Evolutionary conservation across 1,140 invertebrate species (phyloP), one percentile per base, ranked within the genome.

Genomic region (Leucophenga varia): DNA sequence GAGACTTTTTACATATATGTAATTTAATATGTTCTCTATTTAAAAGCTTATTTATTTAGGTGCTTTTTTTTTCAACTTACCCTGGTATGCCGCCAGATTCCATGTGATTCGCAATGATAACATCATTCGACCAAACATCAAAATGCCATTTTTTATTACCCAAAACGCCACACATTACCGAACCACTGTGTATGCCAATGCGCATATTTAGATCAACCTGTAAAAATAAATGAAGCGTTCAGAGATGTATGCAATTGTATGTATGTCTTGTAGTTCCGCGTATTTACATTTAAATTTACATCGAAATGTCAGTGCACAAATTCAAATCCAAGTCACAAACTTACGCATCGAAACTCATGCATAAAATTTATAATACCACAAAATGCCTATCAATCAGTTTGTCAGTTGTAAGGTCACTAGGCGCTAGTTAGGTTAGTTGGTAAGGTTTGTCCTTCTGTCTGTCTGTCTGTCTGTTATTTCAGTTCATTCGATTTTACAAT

Each of bases 81-180:
- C 94, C 95, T 9, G 94, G 91, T 55, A 93, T 84, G 7, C 95
- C 95, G 8, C 92, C 93, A 48, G 92, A 92, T 79, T 98, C 95
- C 83, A 98, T 89, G 68, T 94, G 91, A 78, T 98, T 98, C n/a
- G 95, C 95, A 44, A 98, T 78, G 6, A 92, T 96, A 57, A 98
- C 95, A 77, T 98, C 96, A 77, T 96, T 93, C 8, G 93, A 96
- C 94, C 94, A 98, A 3, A 98, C 92, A 76, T 98, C 95, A 77
- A 98, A 98, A 76, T 97, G 95, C 90, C 95, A 98, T 74, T 96
- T 94, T 57, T 89, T 80, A 19, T 95, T 84, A 1, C 95, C 95
- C 10, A 97, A 81, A 28, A 97, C 93, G 4, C 95, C 94, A 74
- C 93, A 97, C 35, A 96, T 81, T 21, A 97, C 94, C 1, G 89